phyloP scores from a whole-genome alignment of 2,113 vertebrate genomes.

The Cyrtonyx montezumae region DNA sequence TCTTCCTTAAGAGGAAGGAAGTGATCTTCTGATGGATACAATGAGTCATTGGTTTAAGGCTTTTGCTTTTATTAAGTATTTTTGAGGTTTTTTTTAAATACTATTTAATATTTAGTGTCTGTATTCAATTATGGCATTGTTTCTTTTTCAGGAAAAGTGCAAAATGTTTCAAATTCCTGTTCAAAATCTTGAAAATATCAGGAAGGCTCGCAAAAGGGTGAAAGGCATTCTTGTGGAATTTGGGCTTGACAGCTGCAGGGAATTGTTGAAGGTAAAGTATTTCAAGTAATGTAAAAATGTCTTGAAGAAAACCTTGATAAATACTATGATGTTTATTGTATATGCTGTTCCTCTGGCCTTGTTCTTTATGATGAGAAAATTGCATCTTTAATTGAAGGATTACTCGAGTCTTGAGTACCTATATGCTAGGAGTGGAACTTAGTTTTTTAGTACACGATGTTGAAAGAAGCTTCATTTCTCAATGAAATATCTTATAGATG shows the following conservation, averaged over 20 bases:
- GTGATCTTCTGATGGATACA: neutral
- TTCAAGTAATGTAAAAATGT: neutral
- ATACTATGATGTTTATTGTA: neutral
- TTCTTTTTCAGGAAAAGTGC: slow-evolving; percentile 71
- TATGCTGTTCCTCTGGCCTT: neutral
- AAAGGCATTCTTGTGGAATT: slow-evolving; percentile 88
- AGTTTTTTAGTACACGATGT: neutral
- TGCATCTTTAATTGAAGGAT: neutral
- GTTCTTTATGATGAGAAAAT: neutral
- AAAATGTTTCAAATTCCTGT: slow-evolving; percentile 92
- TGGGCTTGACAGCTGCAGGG: slow-evolving; percentile 86
- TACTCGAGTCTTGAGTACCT: neutral
- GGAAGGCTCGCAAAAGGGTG: slow-evolving; percentile 87
- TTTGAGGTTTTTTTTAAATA: neutral
- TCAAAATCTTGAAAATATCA: slow-evolving; percentile 87
- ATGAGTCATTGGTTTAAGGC: neutral
- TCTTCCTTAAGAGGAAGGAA: neutral
- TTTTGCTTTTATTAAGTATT: neutral
- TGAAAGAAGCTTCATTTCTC: neutral
- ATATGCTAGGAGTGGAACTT: neutral
- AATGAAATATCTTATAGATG: neutral
- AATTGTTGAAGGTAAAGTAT: slow-evolving; percentile 82
- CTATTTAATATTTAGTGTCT: neutral
- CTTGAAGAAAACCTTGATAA: neutral
- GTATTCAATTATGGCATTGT: neutral